Conservation (phyloP, 2,888 invertebrate species). For the Campoplex nolae region DNA sequence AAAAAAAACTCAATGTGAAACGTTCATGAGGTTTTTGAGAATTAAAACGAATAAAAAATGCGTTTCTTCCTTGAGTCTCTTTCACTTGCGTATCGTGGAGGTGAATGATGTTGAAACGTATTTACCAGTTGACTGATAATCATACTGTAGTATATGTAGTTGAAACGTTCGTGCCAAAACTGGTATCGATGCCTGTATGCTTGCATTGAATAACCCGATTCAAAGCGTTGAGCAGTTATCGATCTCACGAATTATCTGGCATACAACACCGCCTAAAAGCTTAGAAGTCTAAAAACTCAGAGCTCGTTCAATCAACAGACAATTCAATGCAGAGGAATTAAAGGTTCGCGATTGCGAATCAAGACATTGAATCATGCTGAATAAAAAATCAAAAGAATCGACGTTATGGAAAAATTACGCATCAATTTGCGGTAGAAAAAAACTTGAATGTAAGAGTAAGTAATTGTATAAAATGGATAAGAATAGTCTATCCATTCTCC, state of each 20-base stretch:
- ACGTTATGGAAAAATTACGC: neutral
- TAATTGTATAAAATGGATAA: neutral
- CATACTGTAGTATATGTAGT: neutral
- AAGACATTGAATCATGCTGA: too few relatives aligned
- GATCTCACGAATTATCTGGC: neutral
- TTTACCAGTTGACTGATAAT: neutral
- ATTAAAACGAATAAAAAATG: too few relatives aligned
- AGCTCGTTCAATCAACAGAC: neutral
- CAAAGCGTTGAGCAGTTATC: neutral
- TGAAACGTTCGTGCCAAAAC: neutral
- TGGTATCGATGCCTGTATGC: neutral
- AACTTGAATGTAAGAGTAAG: neutral
- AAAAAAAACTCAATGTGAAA: too few relatives aligned
- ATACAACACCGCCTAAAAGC: neutral
- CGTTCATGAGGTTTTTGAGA: too few relatives aligned
- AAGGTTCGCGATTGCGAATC: too few relatives aligned
- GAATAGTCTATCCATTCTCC: conserved; percentile 3
- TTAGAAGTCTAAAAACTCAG: neutral
- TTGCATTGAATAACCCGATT: neutral
- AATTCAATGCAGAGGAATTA: neutral
- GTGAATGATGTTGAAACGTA: neutral
- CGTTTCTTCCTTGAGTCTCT: neutral
- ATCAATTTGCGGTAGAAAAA: neutral
- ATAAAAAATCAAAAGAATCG: too few relatives aligned
- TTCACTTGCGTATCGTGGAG: neutral